phyloP scores from a whole-genome alignment of 2,888 invertebrate genomes.

The Lycophotia porphyrea region DNA sequence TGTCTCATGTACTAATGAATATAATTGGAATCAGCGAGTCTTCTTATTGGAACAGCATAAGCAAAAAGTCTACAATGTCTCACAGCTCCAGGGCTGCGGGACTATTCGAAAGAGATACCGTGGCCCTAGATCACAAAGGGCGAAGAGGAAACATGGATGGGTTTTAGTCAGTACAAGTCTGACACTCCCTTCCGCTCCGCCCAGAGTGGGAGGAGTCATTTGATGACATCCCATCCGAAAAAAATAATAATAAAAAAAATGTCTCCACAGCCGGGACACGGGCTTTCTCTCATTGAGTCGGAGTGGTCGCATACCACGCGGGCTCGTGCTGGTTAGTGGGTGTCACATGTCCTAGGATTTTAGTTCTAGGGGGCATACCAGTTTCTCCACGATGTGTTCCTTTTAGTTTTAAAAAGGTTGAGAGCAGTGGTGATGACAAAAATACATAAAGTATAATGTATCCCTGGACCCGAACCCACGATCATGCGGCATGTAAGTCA shows the following conservation, averaged over 20 bases:
- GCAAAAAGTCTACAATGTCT: neutral
- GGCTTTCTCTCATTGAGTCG: rapidly evolving
- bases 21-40: neutral
- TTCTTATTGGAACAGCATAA: neutral
- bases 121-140: too few species aligned
- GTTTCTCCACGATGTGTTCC: neutral
- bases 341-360: neutral
- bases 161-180: too few species aligned
- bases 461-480: neutral
- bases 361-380: neutral
- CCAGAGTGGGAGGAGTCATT: too few species aligned
- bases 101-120: too few species aligned
- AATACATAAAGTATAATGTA: neutral
- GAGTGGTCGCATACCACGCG: neutral
- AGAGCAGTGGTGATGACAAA: neutral
- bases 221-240: too few species aligned
- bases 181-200: too few species aligned
- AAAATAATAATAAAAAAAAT: too few species aligned
- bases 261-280: neutral
- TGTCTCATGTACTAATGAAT: neutral
- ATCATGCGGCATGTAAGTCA: neutral
- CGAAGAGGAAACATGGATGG: too few species aligned
- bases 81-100: too few species aligned
- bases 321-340: neutral
- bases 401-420: neutral